phyloP scores from a whole-genome alignment of 2,888 invertebrate genomes.

The Chymomyza amoena region DNA sequence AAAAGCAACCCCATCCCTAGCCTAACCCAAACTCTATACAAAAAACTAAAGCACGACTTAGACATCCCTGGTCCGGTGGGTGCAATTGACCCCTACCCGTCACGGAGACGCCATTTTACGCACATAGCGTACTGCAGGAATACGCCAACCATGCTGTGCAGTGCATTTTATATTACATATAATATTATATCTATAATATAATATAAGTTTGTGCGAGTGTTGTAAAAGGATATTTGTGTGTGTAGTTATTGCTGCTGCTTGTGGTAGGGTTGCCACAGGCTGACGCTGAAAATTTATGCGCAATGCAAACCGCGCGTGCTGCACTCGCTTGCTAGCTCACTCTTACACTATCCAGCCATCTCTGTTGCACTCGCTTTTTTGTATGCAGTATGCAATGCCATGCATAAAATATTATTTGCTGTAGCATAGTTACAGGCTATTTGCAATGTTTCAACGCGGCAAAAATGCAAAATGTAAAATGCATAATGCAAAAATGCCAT shows the following conservation, averaged over 20 bases:
- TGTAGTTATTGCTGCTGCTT: background rate
- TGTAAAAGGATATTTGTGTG: background rate
- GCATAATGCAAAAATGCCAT: slow-evolving; percentile 5
- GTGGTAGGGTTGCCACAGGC: background rate
- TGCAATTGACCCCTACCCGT: no score
- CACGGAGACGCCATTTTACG: no score
- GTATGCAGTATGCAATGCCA: slow-evolving; percentile 47
- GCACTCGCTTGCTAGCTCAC: slow-evolving; percentile 23
- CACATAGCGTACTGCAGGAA: no score
- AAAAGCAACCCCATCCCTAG: no score
- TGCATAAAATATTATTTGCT: slow-evolving; percentile 22
- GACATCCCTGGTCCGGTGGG: no score
- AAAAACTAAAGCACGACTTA: no score
- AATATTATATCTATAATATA: background rate
- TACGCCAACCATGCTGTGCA: background rate
- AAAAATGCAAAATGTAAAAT: background rate
- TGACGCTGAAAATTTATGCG: background rate
- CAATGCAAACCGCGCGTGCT: slow-evolving; percentile 14
- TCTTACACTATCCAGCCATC: background rate
- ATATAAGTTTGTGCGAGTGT: background rate
- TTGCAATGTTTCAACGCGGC: background rate
- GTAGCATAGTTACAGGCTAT: background rate
- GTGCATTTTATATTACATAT: background rate
- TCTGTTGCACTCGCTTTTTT: background rate
- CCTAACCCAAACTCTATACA: no score